Percentiles rank a stretch among this genome's conserved stretches.
phyloP scores from a whole-genome alignment of 2,797 vertebrate species.

The Crypturellus tataupa region DNA sequence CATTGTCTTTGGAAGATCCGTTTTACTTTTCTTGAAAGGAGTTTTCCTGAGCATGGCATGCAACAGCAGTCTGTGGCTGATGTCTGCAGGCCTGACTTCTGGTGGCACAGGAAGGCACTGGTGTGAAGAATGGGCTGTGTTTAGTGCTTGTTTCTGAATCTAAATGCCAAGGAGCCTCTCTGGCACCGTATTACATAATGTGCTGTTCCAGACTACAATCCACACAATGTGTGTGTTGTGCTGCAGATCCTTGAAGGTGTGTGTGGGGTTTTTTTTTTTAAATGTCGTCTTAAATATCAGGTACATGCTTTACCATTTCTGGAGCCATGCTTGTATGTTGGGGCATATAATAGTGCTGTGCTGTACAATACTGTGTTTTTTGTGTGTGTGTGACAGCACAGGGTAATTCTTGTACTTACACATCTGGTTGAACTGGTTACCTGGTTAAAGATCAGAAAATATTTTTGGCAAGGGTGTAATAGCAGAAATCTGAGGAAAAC shows the following conservation, averaged over 20 bases:
- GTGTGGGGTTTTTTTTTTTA: conserved; percentile 37
- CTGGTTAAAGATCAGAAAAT: conserved; percentile 37
- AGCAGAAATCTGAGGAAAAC: neutral
- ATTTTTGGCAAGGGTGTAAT: conserved; percentile 21
- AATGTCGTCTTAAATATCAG: conserved; percentile 10
- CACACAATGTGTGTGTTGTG: conserved; percentile 41
- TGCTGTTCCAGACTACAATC: neutral
- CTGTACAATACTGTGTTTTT: neutral
- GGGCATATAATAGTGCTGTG: neutral
- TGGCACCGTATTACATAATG: conserved; percentile 6
- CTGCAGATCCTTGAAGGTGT: neutral
- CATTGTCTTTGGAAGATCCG: neutral
- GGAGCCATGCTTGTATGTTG: neutral
- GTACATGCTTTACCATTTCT: conserved; percentile 26
- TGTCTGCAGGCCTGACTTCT: neutral
- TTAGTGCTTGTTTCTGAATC: neutral
- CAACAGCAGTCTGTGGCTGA: neutral
- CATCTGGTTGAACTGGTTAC: neutral
- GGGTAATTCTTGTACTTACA: neutral
- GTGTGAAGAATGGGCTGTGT: neutral
- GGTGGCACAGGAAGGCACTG: neutral
- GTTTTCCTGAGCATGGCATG: no score
- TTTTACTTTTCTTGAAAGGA: neutral
- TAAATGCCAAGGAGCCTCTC: conserved; percentile 13
- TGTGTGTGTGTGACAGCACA: neutral